Evolutionary conservation across 2,888 invertebrate species (phyloP), one percentile per base, ranked within the genome.

Genomic region (Julus scandinavius): DNA sequence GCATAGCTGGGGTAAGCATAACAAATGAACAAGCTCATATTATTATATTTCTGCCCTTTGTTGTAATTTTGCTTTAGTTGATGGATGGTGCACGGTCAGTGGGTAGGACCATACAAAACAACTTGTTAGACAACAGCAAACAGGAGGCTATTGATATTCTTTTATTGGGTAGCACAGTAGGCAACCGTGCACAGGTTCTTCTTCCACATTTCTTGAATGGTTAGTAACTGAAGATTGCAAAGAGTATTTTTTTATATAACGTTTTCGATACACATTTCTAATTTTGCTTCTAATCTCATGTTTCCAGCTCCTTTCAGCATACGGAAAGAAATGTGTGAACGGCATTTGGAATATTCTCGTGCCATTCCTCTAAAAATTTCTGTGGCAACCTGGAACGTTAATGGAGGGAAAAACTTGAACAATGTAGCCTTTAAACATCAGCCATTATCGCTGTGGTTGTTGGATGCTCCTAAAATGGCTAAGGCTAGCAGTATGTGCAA

Each of bases 71-170:
- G 45, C 92, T 92, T 89, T 91, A 95, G 94, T 92, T 99, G 88
- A 98, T 98, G 94, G 99, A 99, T 93, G 99, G 99, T 0, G 98
- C 99, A 0, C 94, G 99, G 90, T 99, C 99, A 11, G 98, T 99
- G 29, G 98, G 98, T 13, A 94, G 99, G 90, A 99, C 99, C 9
- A 99, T 99, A 91, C 99, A 99, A 93, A 99, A 99, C 92, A 99
- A 99, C 94, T 94, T 99, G 90, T 93, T 99, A 90, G 99, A 99
- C 93, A 97, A 96, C 91, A 93, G 93, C 90, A 94, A 94, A 91
- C 99, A 99, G 93, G 99, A 99, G 93, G 99, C 99, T 80, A 99
- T 99, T 91, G 99, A 99, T 93, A 95, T 99, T 89, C 93, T 99
- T 86, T 93, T 99, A 86, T 94, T 98, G 41, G 99, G 99, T 0